Evolutionary conservation across 1,140 invertebrate species (phyloP), one percentile per base, ranked within the genome.

Genomic region (Drosophila auraria): DNA sequence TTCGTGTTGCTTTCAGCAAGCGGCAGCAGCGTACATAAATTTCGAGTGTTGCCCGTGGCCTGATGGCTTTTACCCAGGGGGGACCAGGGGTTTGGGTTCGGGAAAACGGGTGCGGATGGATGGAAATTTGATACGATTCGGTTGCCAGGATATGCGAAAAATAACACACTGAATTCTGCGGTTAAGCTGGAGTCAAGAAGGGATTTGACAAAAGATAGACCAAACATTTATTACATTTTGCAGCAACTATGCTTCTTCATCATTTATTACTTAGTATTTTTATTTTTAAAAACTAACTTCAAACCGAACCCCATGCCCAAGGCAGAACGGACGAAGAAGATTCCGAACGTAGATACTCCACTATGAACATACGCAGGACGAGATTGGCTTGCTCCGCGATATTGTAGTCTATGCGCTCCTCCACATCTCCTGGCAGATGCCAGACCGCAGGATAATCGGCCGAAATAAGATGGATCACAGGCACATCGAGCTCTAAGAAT

Each of bases 401-500:
- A 3, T 33, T 20, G 8, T 76, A 76, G 15, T 76, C 54, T 5
- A 75, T n/a, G 4, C 5, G 17, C 2, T 4, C 1, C 9, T 27
- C 40, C 20, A 76, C 33, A 30, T 54, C 70, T 2, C 5, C 36
- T 2, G 45, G 12, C 0, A 3, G 15, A n/a, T 58, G 42, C 23
- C 54, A 40, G 2, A 53, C 20, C 4, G 15, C 8, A 11, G 45
- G 30, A 20, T 36, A 33, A 5, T 40, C 71, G 77, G 93, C 93
- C 6, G 45, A 23, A 17, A 82, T 77, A n/a, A 82, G 36, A 30
- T 82, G 80, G 0, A 82, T 12, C 0, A 82, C 79, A 1, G 70
- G 64, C 9, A 87, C 74, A 97, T 97, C 95, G 95, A 94, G 94
- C 78, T 93, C 91, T 76, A 97, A 83, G 93, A 99, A 99, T 45